Percentiles rank a stretch among this genome's conserved stretches.
Conservation (phyloP, 2,888 invertebrate species). For the Cepaea hortensis region DNA sequence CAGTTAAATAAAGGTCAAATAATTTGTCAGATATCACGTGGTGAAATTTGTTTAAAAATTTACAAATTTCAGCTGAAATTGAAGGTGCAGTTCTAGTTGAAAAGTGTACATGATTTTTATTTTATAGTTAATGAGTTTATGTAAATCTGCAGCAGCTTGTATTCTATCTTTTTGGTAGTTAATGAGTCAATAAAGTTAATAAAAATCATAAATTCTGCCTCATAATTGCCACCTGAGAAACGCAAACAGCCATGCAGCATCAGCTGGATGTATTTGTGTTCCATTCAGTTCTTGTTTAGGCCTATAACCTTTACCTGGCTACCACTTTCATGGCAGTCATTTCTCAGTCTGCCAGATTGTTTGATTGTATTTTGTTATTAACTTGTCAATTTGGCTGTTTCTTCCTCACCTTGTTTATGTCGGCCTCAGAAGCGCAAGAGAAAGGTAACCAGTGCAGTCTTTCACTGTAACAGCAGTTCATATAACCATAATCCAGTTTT, state of each 20-base stretch:
- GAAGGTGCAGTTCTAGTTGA: too few species aligned
- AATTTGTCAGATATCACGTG: too few species aligned
- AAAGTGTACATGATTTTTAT: too few species aligned
- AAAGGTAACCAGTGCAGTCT: conserved; percentile 35
- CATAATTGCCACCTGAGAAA: background rate
- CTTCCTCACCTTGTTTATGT: conserved; percentile 6
- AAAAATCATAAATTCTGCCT: background rate
- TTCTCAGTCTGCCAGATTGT: background rate
- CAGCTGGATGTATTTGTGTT: background rate
- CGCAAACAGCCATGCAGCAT: background rate
- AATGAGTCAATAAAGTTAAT: background rate
- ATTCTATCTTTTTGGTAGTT: too few species aligned
- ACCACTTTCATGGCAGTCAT: background rate
- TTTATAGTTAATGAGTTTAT: too few species aligned
- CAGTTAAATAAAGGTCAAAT: too few species aligned
- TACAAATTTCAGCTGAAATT: too few species aligned
- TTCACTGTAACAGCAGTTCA: conserved; percentile 9
- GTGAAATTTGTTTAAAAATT: too few species aligned
- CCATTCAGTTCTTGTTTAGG: background rate
- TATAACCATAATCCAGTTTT: background rate
- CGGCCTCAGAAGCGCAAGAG: conserved; percentile 48
- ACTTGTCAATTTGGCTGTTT: conserved; percentile 10
- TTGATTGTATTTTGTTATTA: background rate
- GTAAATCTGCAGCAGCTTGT: too few species aligned
- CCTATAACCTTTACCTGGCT: background rate